Conservation (phyloP, 2,888 invertebrate species). For the Phaedon cochleariae region DNA sequence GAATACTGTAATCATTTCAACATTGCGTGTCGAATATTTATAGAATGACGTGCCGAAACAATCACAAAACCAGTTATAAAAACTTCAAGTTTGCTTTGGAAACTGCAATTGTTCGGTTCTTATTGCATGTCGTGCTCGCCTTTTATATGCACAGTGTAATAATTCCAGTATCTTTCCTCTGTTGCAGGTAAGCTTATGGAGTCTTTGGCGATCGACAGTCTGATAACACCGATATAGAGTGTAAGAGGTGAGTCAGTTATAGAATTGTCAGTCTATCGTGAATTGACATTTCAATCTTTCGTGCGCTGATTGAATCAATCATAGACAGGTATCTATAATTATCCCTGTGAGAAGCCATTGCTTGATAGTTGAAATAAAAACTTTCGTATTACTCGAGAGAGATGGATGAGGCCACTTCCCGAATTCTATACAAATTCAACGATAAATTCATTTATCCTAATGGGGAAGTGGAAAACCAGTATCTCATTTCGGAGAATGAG, state of each 20-base stretch:
- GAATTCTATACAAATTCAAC: too few species aligned
- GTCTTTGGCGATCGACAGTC: slow-evolving; percentile 14
- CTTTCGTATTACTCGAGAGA: too few species aligned
- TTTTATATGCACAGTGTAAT: slow-evolving; percentile 14
- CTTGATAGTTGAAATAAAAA: too few species aligned
- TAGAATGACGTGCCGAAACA: not conserved
- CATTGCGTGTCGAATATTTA: not conserved
- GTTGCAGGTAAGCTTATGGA: slow-evolving; percentile 29
- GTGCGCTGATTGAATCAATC: not conserved
- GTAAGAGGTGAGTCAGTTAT: slow-evolving; percentile 24
- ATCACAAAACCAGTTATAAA: slow-evolving; percentile 2
- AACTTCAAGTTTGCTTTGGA: not conserved
- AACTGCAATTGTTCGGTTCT: slow-evolving; percentile 1
- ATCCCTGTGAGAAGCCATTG: not conserved
- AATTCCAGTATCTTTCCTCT: slow-evolving; percentile 23
- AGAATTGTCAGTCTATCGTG: slow-evolving; percentile 22
- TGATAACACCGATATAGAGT: slow-evolving; percentile 13
- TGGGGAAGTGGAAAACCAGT: too few species aligned
- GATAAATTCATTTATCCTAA: too few species aligned
- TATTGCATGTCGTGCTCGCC: slow-evolving; percentile 12
- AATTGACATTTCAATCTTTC: slow-evolving; percentile 19
- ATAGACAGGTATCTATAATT: not conserved
- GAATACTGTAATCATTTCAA: not conserved
- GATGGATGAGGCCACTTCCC: too few species aligned
- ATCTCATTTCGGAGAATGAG: too few species aligned